Conservation (phyloP, 2,888 invertebrate species). For the Syrphus vitripennis region DNA sequence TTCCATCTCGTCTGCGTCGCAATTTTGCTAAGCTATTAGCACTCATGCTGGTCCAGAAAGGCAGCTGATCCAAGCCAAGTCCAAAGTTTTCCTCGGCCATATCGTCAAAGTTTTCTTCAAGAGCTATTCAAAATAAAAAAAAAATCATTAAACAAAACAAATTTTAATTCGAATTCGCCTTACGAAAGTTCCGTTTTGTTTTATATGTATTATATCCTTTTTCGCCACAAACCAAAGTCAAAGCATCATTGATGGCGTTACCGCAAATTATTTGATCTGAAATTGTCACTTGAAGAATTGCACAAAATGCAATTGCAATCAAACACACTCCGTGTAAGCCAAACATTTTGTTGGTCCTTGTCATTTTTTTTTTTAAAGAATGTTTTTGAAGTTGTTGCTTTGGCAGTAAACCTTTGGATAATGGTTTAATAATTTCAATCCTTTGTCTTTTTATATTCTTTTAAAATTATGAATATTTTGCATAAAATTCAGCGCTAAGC, state of each 20-base stretch:
- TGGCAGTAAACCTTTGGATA: neutral
- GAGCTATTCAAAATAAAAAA: neutral
- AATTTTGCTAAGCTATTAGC: neutral
- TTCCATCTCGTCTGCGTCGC: neutral
- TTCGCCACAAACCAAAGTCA: neutral
- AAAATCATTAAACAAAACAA: neutral
- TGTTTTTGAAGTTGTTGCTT: neutral
- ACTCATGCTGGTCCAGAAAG: conserved; percentile 7
- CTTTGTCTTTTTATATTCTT: neutral
- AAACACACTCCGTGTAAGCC: neutral
- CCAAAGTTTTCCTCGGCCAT: neutral
- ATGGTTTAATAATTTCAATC: neutral
- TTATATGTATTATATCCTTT: neutral
- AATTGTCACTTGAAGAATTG: neutral
- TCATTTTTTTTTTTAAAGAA: neutral
- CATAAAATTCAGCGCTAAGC: neutral
- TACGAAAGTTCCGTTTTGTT: neutral
- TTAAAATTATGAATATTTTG: neutral
- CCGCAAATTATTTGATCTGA: neutral
- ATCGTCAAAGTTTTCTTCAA: neutral
- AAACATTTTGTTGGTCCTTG: neutral
- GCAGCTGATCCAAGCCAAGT: neutral
- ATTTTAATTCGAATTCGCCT: neutral
- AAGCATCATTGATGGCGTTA: neutral
- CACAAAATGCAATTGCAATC: neutral